Conservation (phyloP, 2,888 invertebrate species). For the Euclidia mi region DNA sequence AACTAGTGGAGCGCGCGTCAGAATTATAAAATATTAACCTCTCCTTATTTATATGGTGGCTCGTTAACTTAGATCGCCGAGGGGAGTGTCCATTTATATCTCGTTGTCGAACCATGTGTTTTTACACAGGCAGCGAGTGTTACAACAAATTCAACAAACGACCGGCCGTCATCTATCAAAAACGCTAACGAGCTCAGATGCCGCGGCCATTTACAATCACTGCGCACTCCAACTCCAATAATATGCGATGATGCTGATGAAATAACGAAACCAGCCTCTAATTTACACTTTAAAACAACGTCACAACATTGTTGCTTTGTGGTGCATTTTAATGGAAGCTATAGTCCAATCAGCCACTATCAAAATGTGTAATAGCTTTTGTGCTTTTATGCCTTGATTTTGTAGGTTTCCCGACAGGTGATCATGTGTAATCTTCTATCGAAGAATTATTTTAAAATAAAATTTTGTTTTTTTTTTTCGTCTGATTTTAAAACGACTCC, state of each 20-base stretch:
- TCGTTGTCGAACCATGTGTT: conserved; percentile 86
- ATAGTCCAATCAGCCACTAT: conserved; percentile 29
- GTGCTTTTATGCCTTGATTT: conserved; percentile 6
- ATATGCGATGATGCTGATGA: conserved; percentile 82
- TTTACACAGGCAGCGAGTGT: conserved; percentile 83
- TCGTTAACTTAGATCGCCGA: conserved; percentile 88
- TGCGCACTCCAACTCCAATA: conserved; percentile 74
- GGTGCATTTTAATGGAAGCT: conserved; percentile 40
- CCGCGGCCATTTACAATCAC: conserved; percentile 85
- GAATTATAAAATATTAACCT: conserved; percentile 81
- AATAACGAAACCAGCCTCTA: conserved; percentile 68
- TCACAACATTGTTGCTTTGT: conserved; percentile 67
- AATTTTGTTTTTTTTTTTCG: too few relatives aligned
- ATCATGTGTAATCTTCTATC: too few relatives aligned
- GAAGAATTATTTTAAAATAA: too few relatives aligned
- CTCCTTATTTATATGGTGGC: conserved; percentile 86
- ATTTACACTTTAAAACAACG: conserved; percentile 66
- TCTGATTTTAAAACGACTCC: too few relatives aligned
- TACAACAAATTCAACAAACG: conserved; percentile 88
- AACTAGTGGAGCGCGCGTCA: conserved; percentile 69
- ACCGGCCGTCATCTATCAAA: conserved; percentile 89
- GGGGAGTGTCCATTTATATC: conserved; percentile 88
- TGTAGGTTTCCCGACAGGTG: neutral
- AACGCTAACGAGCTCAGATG: conserved; percentile 88
- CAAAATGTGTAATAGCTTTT: conserved; percentile 16